Evolutionary conservation across 2,113 vertebrate genomes (phyloP).

Genomic region (Oriolus oriolus): DNA sequence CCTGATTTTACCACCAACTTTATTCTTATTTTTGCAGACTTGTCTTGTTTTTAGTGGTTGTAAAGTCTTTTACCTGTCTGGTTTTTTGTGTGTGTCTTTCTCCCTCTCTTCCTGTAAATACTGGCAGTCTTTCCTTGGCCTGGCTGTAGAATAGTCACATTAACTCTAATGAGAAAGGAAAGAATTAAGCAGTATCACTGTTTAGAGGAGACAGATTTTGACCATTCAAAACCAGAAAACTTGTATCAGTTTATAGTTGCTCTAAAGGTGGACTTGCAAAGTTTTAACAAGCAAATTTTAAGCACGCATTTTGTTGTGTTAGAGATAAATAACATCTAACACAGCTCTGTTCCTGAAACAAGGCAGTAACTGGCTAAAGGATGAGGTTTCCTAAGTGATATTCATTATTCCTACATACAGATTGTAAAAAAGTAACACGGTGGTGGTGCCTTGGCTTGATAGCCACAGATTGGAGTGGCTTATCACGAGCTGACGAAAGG

Average conservation of each 20-base stretch:
- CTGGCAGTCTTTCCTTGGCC: neutral
- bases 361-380: neutral
- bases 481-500: neutral
- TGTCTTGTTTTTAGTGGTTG: slow-evolving; percentile 21
- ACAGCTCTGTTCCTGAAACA: neutral
- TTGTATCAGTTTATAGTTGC: neutral
- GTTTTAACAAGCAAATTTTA: neutral
- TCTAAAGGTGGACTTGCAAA: neutral
- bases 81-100: slow-evolving; percentile 44
- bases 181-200: neutral
- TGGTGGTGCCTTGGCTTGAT: neutral
- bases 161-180: neutral
- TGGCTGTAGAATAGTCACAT: neutral
- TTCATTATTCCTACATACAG: neutral
- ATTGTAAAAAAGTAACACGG: neutral
- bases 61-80: slow-evolving; percentile 43
- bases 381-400: neutral
- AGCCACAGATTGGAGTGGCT: neutral
- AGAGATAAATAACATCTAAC: neutral
- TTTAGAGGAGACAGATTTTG: neutral
- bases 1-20: neutral
- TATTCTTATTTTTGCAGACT: neutral
- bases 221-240: neutral
- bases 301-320: neutral
- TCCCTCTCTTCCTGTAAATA: slow-evolving; percentile 13